Evolutionary conservation across 2,888 invertebrate species (phyloP).

Genomic region (Sminthurides aquaticus): DNA sequence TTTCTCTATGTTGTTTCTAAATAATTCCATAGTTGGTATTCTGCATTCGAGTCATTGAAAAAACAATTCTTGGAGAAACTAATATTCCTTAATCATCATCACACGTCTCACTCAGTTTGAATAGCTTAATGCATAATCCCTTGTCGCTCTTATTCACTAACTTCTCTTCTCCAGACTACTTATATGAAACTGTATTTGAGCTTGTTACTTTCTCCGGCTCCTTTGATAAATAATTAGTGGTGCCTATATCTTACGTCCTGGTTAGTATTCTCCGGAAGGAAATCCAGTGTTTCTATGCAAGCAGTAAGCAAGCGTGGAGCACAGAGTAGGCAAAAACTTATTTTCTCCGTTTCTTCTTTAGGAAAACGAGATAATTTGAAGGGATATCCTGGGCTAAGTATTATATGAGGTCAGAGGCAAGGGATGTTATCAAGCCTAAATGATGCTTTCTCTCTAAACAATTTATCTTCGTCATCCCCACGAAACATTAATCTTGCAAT

Average conservation of each 20-base stretch:
- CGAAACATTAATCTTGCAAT: constrained; percentile 31
- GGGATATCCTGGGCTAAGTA: too few species aligned
- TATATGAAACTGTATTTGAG: too few species aligned
- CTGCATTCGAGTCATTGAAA: too few species aligned
- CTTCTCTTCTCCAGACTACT: too few species aligned
- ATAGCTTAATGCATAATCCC: too few species aligned
- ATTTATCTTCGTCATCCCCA: constrained; percentile 38
- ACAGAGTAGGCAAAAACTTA: background rate
- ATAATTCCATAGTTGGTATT: too few species aligned
- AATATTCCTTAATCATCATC: too few species aligned
- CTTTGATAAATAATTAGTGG: background rate
- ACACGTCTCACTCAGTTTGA: too few species aligned
- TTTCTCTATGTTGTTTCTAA: too few species aligned
- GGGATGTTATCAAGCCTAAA: background rate
- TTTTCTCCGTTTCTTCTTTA: background rate
- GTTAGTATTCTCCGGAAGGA: background rate
- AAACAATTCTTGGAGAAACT: too few species aligned
- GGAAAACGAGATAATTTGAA: background rate
- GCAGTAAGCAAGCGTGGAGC: background rate
- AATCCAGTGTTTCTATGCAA: background rate
- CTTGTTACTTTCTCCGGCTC: background rate
- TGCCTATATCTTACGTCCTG: background rate
- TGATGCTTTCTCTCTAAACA: background rate
- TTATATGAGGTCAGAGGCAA: too few species aligned
- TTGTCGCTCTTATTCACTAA: too few species aligned